Percentiles rank a stretch among this genome's conserved stretches.
phyloP scores from a whole-genome alignment of 1,140 invertebrate genomes.

The Limonius californicus region DNA sequence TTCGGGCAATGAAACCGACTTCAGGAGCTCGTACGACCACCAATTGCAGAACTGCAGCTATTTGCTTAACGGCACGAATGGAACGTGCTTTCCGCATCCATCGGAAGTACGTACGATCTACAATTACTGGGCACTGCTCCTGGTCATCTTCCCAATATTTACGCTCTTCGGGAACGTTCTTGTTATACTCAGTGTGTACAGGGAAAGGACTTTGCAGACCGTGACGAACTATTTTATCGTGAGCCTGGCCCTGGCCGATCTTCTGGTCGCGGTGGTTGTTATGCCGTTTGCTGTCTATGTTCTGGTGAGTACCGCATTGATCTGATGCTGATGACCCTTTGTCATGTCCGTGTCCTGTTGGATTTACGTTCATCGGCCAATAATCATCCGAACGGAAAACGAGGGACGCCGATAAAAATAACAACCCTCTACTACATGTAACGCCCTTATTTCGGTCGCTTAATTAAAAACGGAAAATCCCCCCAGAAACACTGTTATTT shows the following conservation, averaged over 20 bases:
- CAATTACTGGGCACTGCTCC: constrained; percentile 51
- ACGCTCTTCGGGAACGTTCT: constrained; percentile 96
- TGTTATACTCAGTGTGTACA: constrained; percentile 90
- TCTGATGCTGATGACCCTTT: constrained; percentile 24
- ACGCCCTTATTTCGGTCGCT: not conserved
- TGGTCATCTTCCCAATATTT: constrained; percentile 88
- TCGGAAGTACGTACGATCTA: constrained; percentile 5
- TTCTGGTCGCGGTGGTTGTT: constrained; percentile 92
- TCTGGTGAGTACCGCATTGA: constrained; percentile 66
- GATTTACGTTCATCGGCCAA: constrained; percentile 1
- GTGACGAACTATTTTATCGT: constrained; percentile 99
- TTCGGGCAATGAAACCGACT: constrained; percentile 29
- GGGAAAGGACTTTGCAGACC: constrained; percentile 86
- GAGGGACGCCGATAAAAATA: constrained; percentile 10
- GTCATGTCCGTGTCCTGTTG: constrained; percentile 10
- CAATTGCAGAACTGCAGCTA: constrained; percentile 37
- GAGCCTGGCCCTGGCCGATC: constrained; percentile 93
- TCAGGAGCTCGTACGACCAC: constrained; percentile 22
- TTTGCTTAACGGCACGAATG: constrained; percentile 35
- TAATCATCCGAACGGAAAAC: constrained; percentile 1
- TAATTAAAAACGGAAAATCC: not conserved
- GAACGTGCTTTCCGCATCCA: constrained; percentile 24
- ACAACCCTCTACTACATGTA: not conserved
- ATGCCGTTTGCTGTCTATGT: constrained; percentile 99
- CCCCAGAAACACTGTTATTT: no score